phyloP scores from a whole-genome alignment of 2,888 invertebrate species.

The Lepidocyrtoides sp. region DNA sequence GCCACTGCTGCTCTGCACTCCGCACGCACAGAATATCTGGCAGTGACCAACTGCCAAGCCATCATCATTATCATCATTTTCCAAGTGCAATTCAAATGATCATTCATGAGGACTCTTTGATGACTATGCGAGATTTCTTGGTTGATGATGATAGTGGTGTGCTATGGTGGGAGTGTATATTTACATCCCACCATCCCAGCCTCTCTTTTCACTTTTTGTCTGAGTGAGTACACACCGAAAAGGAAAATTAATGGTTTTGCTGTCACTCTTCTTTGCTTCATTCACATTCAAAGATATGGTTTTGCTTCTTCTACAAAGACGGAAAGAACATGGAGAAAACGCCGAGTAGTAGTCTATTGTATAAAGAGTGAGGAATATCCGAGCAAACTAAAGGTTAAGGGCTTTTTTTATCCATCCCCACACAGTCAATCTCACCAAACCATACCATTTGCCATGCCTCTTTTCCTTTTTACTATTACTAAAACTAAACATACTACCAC shows the following conservation, averaged over 20 bases:
- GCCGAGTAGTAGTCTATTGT: no score
- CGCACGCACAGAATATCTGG: no score
- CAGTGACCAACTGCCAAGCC: slow-evolving; percentile 2
- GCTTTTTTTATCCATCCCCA: background rate
- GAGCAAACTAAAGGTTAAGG: slow-evolving; percentile 45
- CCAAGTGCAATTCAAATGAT: slow-evolving; percentile 37
- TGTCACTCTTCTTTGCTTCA: slow-evolving; percentile 44
- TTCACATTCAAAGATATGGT: slow-evolving; percentile 24
- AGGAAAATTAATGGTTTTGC: slow-evolving; percentile 72
- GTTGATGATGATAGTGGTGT: no score
- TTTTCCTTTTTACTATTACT: background rate
- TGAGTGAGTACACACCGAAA: background rate
- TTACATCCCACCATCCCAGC: background rate
- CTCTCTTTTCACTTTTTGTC: background rate
- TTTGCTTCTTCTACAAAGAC: no score
- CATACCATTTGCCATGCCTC: slow-evolving; percentile 40
- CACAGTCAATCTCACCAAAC: slow-evolving; percentile 15
- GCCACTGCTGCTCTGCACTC: no score
- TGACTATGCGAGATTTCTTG: slow-evolving; percentile 47
- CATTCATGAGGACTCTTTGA: slow-evolving; percentile 29
- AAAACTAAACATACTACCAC: slow-evolving; percentile 21
- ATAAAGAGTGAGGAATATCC: background rate
- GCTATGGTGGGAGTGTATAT: slow-evolving; percentile 34
- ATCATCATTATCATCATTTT: slow-evolving; percentile 6
- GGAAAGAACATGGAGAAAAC: no score